A percentile compares a stretch with the other conserved stretches of the same genome.
These are phyloP conservation scores for Eledona agricola DNA, from an alignment of 2,888 invertebrate species.

Conservation along the genomic window DNA sequence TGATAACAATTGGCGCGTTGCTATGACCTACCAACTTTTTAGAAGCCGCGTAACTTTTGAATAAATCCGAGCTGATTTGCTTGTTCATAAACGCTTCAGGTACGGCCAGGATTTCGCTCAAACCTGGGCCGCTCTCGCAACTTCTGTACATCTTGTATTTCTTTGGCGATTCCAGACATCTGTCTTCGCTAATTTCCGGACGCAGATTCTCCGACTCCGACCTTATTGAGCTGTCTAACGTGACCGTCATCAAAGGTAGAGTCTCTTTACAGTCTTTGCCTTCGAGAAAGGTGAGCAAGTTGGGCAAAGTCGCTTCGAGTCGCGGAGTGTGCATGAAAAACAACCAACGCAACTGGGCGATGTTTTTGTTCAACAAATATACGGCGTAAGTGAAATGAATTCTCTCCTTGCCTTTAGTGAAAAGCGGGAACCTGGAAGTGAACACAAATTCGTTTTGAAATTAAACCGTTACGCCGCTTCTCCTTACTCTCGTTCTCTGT, in stretches of 20 bases:
- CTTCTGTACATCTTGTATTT: conserved; percentile 31
- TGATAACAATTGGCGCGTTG: conserved; percentile 26
- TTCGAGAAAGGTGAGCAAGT: conserved; percentile 65
- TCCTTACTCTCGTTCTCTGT: conserved; percentile 73
- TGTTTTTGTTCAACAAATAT: conserved; percentile 92
- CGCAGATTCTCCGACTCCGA: conserved; percentile 8
- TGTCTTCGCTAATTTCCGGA: conserved; percentile 9
- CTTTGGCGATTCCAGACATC: conserved; percentile 16
- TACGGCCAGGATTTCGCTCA: conserved; percentile 58
- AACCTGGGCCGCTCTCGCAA: conserved; percentile 49
- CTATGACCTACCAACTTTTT: conserved; percentile 26
- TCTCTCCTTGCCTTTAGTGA: conserved; percentile 79
- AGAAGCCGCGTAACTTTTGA: conserved; percentile 46
- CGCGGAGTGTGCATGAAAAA: conserved; percentile 78
- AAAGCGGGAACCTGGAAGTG: conserved; percentile 79
- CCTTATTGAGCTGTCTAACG: conserved; percentile 21
- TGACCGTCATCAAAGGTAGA: conserved; percentile 18
- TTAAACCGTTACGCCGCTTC: conserved; percentile 46
- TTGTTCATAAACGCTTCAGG: conserved; percentile 59
- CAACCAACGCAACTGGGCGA: conserved; percentile 87
- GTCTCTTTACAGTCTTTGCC: conserved; percentile 32
- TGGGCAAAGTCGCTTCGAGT: conserved; percentile 79
- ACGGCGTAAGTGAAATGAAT: conserved; percentile 88
- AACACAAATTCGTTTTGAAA: conserved; percentile 7
- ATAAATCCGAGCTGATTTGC: conserved; percentile 53